phyloP scores from a whole-genome alignment of 2,888 invertebrate species.

The Eutolmus rufibarbis region DNA sequence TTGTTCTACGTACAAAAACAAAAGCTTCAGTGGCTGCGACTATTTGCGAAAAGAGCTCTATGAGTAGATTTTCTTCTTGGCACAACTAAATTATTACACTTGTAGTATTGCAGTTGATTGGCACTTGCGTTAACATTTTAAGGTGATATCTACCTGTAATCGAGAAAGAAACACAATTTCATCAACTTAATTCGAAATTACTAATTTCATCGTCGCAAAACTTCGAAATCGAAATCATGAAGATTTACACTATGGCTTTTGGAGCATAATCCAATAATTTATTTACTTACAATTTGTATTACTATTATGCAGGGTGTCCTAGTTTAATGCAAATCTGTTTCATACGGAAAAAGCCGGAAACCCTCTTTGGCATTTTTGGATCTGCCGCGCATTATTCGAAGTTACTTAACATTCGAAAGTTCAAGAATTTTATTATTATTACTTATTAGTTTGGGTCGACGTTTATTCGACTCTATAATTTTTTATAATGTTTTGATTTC shows the following conservation, averaged over 20 bases:
- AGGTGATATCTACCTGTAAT: slow-evolving; percentile 29
- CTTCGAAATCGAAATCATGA: background rate
- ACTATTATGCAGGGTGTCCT: too few relatives aligned
- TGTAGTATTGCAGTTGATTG: slow-evolving; percentile 38
- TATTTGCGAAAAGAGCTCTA: background rate
- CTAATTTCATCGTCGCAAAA: background rate
- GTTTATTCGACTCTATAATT: too few relatives aligned
- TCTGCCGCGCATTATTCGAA: too few relatives aligned
- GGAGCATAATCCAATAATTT: background rate
- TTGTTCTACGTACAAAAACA: background rate
- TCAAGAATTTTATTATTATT: too few relatives aligned
- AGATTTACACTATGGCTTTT: background rate
- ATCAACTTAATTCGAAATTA: background rate
- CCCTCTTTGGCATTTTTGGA: too few relatives aligned
- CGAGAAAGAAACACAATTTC: background rate
- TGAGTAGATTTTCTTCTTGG: slow-evolving; percentile 20
- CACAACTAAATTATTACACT: slow-evolving; percentile 28
- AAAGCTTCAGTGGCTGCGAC: background rate
- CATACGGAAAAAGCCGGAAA: too few relatives aligned
- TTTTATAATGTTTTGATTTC: too few relatives aligned
- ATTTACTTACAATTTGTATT: background rate
- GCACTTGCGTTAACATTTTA: slow-evolving; percentile 41
- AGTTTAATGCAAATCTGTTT: too few relatives aligned
- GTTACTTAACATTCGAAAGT: too few relatives aligned
- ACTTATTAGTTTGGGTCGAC: too few relatives aligned